Evolutionary conservation across 2,113 vertebrate genomes (phyloP), one percentile per base, ranked within the genome.

Genomic region (Bettongia penicillata): DNA sequence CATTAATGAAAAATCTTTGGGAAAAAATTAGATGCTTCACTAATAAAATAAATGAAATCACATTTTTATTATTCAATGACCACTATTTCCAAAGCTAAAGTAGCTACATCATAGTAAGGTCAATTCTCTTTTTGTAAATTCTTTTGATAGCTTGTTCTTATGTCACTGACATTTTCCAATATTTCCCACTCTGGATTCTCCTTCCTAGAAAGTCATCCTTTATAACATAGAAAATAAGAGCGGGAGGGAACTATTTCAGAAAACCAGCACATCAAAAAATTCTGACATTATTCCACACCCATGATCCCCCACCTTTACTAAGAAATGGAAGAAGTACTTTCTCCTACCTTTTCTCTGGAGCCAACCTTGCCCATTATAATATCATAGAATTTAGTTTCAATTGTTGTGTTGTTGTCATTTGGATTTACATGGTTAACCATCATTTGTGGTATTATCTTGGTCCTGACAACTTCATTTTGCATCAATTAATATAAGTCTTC

Each of bases 31-130:
- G 90, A 91, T 95, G 37, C 12, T 57, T 47, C 31, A 52, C 90
- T 94, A 97, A 92, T 95, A 96, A 96, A 97, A 93, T 96, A 95
- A 96, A 96, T 93, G 96, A 95, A 96, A 95, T 94, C 93, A 89
- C 91, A 94, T 68, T n/a, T 53, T 89, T 93, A 24, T 93, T 96
- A 95, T 48, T 91, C 95, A 97, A 57, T 97, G 94, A 97, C 53
- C 47, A 91, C 91, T 89, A 53, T 55, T 97, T 97, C 90, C 90
- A 91, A 57, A 96, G 25, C 8, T 91, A 90, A 96, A 97, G 95
- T 94, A 94, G 97, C 96, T 91, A 91, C 6, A 25, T n/a, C 25
- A 89, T 1, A 53, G 93, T 93, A 92, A 12, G 90, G 53, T 31
- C 31, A 91, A n/a, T n/a, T 25, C 93, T 97, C 31, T 77, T n/a